These are phyloP conservation scores for Rhopalosiphum nymphaeae DNA, from an alignment of 2,888 invertebrate genomes.

Conservation along the genomic window DNA sequence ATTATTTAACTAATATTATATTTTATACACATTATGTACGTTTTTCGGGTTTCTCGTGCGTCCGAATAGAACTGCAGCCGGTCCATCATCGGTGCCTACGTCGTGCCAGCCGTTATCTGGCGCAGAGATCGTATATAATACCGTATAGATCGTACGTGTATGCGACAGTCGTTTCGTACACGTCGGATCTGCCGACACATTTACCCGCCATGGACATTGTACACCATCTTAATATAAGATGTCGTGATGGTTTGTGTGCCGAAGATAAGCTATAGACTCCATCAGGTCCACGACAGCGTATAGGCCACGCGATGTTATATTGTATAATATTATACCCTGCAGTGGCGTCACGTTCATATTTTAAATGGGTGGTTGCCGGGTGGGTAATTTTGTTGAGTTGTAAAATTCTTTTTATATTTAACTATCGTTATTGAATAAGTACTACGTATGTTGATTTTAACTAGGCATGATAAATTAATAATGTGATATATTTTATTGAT, in stretches of 20 bases:
- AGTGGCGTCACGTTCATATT: too few species aligned
- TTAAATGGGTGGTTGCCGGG: too few species aligned
- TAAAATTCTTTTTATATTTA: too few species aligned
- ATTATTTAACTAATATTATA: background rate
- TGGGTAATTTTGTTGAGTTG: too few species aligned
- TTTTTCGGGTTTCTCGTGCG: background rate
- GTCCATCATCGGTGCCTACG: background rate
- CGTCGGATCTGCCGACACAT: background rate
- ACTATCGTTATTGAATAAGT: too few species aligned
- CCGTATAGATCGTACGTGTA: background rate
- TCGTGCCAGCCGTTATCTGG: conserved; percentile 24
- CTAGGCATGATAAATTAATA: too few species aligned
- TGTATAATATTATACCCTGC: background rate
- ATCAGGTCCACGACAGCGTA: background rate
- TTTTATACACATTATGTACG: background rate
- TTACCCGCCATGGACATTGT: background rate
- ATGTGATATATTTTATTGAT: too few species aligned
- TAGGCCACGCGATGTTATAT: background rate
- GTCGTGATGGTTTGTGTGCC: background rate
- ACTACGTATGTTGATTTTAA: too few species aligned
- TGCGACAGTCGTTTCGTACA: background rate
- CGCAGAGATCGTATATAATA: background rate
- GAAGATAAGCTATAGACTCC: background rate
- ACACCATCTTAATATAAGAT: background rate
- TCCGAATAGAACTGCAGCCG: background rate